phyloP scores from a whole-genome alignment of 2,113 vertebrate species.

The Hypomesus transpacificus region DNA sequence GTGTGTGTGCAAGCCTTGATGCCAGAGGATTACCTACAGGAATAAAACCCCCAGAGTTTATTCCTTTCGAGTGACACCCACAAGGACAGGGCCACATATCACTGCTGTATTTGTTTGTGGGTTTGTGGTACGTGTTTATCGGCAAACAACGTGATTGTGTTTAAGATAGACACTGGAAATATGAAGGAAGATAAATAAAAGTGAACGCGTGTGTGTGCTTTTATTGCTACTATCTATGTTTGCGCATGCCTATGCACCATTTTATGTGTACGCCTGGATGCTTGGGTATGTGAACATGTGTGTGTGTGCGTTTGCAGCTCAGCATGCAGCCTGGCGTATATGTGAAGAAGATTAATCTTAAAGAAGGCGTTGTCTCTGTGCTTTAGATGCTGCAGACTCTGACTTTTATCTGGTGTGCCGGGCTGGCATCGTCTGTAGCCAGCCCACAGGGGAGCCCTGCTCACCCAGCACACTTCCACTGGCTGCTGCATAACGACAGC shows the following conservation, averaged over 20 bases:
- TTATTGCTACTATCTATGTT: conserved; percentile 13
- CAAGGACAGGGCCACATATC: conserved; percentile 11
- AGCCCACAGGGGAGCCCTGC: too few species aligned
- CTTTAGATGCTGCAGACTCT: conserved; percentile 51
- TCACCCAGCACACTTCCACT: too few species aligned
- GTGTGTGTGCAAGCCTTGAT: conserved; percentile 38
- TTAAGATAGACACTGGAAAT: conserved; percentile 1
- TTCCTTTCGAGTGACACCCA: conserved; percentile 39
- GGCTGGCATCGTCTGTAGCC: too few species aligned
- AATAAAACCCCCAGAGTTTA: conserved; percentile 46
- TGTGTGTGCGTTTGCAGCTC: conserved; percentile 14
- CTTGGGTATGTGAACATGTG: background rate
- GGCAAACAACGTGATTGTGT: too few species aligned
- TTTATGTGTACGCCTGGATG: conserved; percentile 18
- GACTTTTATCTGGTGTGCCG: conserved; percentile 52
- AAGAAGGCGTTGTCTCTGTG: conserved; percentile 51
- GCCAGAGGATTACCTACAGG: conserved; percentile 61
- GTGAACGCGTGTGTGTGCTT: conserved; percentile 30
- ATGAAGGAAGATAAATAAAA: conserved; percentile 13
- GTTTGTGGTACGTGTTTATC: background rate
- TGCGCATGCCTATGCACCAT: background rate
- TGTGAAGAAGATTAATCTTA: conserved; percentile 54
- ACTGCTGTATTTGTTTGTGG: background rate
- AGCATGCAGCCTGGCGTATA: conserved; percentile 21
- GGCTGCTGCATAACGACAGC: too few species aligned